A percentile compares a stretch with the other conserved stretches of the same genome.
Conservation (phyloP, 2,797 vertebrate species). For the Xiphophorus birchmanni region DNA sequence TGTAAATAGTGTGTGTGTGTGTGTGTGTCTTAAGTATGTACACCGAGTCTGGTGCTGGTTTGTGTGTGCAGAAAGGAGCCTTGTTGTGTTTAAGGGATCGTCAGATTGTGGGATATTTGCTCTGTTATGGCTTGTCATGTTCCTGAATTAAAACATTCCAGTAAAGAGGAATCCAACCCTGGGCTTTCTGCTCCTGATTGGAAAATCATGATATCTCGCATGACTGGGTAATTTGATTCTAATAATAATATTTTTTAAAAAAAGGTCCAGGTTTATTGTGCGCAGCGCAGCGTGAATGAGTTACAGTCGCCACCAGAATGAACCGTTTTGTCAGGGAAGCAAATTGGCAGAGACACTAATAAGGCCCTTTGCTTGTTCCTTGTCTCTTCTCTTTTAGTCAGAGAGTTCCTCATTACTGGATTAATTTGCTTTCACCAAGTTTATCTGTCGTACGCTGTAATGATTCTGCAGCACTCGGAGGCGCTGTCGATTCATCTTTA, state of each 20-base stretch:
- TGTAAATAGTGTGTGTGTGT: slow-evolving; percentile 63
- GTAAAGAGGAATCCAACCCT: slow-evolving; percentile 54
- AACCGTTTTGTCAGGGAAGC: slow-evolving; percentile 29
- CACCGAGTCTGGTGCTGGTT: slow-evolving; percentile 41
- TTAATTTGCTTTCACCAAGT: slow-evolving; percentile 28
- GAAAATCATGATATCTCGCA: slow-evolving; percentile 10
- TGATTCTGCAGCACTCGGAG: slow-evolving; percentile 25
- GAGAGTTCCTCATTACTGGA: slow-evolving; percentile 20
- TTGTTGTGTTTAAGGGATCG: slow-evolving; percentile 46
- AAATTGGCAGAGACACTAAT: slow-evolving; percentile 6
- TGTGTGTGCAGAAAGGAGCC: slow-evolving; percentile 42
- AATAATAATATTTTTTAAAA: background rate
- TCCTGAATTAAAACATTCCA: slow-evolving; percentile 75
- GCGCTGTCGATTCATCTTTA: slow-evolving; percentile 11
- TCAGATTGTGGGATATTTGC: slow-evolving; percentile 55
- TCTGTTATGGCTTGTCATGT: slow-evolving; percentile 70
- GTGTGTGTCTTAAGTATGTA: slow-evolving; percentile 68
- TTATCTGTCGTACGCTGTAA: slow-evolving; percentile 25
- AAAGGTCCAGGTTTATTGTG: background rate
- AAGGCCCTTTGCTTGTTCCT: slow-evolving; percentile 7
- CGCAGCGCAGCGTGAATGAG: background rate
- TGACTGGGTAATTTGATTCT: slow-evolving; percentile 8
- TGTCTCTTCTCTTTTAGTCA: background rate
- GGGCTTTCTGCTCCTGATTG: slow-evolving; percentile 12
- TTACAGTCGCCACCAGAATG: slow-evolving; percentile 45